Percentiles rank a stretch among this genome's conserved stretches.
These are phyloP conservation scores for Rhodophaea formosa DNA, from an alignment of 2,888 invertebrate genomes.

Conservation along the genomic window DNA sequence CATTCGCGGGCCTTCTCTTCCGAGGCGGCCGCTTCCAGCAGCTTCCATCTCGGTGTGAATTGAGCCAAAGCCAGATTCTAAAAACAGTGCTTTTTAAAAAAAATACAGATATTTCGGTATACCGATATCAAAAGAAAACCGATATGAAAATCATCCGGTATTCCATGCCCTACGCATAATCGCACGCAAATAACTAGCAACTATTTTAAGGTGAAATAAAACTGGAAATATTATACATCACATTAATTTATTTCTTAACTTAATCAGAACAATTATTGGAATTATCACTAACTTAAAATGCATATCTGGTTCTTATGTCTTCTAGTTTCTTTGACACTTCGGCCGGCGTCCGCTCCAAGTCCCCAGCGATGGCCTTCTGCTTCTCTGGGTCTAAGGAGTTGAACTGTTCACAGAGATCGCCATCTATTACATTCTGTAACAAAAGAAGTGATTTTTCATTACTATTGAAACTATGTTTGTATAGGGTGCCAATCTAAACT, in stretches of 20 bases:
- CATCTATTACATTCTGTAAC: conserved; percentile 97
- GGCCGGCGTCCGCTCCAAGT: conserved; percentile 96
- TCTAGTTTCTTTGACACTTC: conserved; percentile 99
- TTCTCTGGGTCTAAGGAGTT: conserved; percentile 96
- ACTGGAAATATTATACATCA: conserved; percentile 13
- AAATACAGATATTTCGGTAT: too few species aligned
- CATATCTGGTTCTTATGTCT: conserved; percentile 98
- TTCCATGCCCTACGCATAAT: too few species aligned
- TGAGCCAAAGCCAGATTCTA: too few species aligned
- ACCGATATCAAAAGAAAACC: too few species aligned
- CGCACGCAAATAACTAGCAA: too few species aligned
- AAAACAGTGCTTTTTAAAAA: too few species aligned
- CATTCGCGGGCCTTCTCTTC: too few species aligned
- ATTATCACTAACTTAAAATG: conserved; percentile 86
- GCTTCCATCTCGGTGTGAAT: too few species aligned
- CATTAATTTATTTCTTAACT: conserved; percentile 35
- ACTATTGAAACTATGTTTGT: too few species aligned
- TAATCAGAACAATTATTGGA: conserved; percentile 31
- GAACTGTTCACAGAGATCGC: conserved; percentile 99
- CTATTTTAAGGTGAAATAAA: neutral
- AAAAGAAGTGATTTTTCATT: conserved; percentile 26
- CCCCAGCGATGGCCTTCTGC: conserved; percentile 96
- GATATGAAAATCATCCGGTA: too few species aligned
- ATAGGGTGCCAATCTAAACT: too few species aligned
- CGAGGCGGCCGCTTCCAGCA: too few species aligned